Evolutionary conservation across 2,797 vertebrate species (phyloP).

Genomic region (Hydrolagus colliei): DNA sequence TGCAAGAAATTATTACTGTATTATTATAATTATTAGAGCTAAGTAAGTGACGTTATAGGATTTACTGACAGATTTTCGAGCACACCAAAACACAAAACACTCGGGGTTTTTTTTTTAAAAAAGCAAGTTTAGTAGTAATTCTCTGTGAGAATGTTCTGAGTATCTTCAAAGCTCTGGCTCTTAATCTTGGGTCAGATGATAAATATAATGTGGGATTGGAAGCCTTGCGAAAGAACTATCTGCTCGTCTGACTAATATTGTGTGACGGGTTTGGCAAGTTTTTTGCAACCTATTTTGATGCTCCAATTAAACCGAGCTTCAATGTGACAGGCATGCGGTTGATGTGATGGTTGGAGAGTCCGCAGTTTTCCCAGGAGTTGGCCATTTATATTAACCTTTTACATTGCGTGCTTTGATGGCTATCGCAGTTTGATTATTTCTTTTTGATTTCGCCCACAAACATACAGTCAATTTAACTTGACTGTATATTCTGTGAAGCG

Average conservation of each 20-base stretch:
- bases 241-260: neutral
- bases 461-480: no score
- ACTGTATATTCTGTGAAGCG: no score
- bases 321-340: neutral
- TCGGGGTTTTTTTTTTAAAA: neutral
- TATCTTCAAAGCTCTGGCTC: neutral
- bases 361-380: neutral
- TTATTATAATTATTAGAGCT: no score
- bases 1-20: no score
- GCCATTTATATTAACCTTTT: no score
- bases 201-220: no score
- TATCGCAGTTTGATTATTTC: no score
- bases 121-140: neutral
- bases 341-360: neutral
- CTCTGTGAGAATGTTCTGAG: neutral
- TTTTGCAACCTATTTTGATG: neutral
- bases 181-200: neutral
- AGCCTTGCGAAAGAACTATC: neutral
- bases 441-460: no score
- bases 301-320: neutral
- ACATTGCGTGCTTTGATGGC: no score
- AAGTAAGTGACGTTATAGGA: no score
- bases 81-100: neutral
- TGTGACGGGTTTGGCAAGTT: neutral
- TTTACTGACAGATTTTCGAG: no score